These are phyloP conservation scores for Dinomys branickii DNA, from an alignment of 2,113 vertebrate genomes.

Conservation along the genomic window DNA sequence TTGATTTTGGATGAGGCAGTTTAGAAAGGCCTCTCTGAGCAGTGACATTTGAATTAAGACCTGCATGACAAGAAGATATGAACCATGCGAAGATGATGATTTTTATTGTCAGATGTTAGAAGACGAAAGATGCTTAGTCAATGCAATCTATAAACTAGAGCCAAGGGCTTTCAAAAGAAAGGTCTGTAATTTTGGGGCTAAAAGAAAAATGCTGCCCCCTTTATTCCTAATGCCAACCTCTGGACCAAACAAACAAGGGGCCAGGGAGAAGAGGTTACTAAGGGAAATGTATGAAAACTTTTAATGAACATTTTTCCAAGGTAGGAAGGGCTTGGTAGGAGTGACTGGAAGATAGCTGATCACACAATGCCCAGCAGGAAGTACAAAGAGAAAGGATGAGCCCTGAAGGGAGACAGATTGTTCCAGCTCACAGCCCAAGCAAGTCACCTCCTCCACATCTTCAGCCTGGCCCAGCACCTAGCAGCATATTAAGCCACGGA, in stretches of 20 bases:
- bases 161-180: not conserved
- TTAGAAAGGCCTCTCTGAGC: not conserved
- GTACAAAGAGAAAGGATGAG: not conserved
- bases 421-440: not conserved
- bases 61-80: not conserved
- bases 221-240: not conserved
- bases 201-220: not conserved
- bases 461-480: not conserved
- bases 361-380: not conserved
- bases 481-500: not conserved
- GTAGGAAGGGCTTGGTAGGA: not conserved
- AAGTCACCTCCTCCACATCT: not conserved
- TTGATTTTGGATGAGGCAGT: not conserved
- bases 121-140: not conserved
- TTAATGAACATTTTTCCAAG: not conserved
- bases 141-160: not conserved
- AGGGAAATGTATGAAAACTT: not conserved
- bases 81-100: not conserved
- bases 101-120: conserved; percentile 12
- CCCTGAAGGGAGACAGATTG: not conserved
- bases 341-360: not conserved
- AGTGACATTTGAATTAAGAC: not conserved
- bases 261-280: not conserved
- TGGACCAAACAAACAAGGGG: not conserved
- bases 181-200: not conserved